Conservation (phyloP, 1,140 invertebrate species). For the Ctenoplectra terminalis region DNA sequence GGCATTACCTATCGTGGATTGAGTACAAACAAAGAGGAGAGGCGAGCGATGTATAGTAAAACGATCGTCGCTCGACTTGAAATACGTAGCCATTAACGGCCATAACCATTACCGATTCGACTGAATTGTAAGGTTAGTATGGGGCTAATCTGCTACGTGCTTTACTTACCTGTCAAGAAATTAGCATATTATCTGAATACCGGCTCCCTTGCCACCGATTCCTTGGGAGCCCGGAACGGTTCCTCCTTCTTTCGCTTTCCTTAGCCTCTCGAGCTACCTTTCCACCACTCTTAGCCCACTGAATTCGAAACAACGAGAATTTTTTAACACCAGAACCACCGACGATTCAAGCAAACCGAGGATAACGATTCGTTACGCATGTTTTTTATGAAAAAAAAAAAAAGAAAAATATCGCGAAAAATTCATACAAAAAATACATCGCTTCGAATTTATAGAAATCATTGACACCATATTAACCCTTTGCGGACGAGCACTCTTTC, state of each 20-base stretch:
- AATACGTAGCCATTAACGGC: conserved; percentile 81
- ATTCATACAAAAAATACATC: too few species aligned
- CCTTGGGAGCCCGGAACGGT: conserved; percentile 47
- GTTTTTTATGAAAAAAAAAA: too few species aligned
- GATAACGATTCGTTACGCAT: too few species aligned
- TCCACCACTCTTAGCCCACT: not conserved
- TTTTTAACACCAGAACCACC: not conserved
- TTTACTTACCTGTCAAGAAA: conserved; percentile 71
- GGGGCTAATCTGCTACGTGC: conserved; percentile 67
- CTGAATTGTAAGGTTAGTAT: conserved; percentile 69
- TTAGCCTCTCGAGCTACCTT: not conserved
- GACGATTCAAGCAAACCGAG: too few species aligned
- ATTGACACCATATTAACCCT: too few species aligned
- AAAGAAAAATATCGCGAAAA: too few species aligned
- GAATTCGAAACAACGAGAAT: not conserved
- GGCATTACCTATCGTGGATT: conserved; percentile 57
- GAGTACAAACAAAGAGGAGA: conserved; percentile 49
- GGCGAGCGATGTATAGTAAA: conserved; percentile 45
- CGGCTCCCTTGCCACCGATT: conserved; percentile 54
- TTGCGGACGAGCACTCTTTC: too few species aligned
- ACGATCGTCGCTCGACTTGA: conserved; percentile 69
- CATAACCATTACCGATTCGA: conserved; percentile 81
- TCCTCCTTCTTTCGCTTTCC: conserved; percentile 35
- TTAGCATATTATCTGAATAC: conserved; percentile 70
- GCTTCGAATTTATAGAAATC: too few species aligned